Evolutionary conservation across 2,797 vertebrate species (phyloP).

Genomic region (Percopsis omiscomaycus): DNA sequence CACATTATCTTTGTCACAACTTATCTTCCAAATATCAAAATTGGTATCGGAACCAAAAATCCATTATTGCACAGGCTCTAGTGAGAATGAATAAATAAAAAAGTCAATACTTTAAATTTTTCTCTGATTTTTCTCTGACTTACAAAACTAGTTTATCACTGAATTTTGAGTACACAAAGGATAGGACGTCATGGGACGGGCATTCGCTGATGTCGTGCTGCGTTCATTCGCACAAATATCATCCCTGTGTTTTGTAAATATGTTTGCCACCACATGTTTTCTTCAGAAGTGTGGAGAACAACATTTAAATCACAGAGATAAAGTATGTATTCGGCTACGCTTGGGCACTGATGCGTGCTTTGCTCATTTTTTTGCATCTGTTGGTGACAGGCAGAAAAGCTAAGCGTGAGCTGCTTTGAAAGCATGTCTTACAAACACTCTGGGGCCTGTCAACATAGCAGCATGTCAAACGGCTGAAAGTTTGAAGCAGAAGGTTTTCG

Average conservation of each 20-base stretch:
- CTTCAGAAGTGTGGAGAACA: neutral
- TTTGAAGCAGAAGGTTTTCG: constrained; percentile 22
- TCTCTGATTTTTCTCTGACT: too few relatives aligned
- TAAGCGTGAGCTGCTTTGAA: constrained; percentile 33
- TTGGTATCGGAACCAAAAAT: too few relatives aligned
- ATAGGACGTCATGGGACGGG: too few relatives aligned
- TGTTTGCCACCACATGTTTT: neutral
- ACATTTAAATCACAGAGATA: constrained; percentile 14
- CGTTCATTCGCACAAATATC: neutral
- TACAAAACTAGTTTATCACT: too few relatives aligned
- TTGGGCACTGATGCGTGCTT: constrained; percentile 23
- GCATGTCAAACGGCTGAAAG: constrained; percentile 22
- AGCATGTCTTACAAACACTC: constrained; percentile 6
- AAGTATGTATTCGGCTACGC: constrained; percentile 9
- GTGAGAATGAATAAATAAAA: too few relatives aligned
- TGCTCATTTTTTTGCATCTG: constrained; percentile 10
- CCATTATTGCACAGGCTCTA: too few relatives aligned
- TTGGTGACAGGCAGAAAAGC: constrained; percentile 25
- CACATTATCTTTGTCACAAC: too few relatives aligned
- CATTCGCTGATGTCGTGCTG: neutral
- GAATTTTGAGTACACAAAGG: too few relatives aligned
- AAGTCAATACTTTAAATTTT: too few relatives aligned
- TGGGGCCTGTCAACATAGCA: constrained; percentile 25
- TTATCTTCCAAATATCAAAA: too few relatives aligned
- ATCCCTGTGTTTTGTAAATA: neutral